These are phyloP conservation scores for Chaetodon trifasciatus DNA, from an alignment of 2,797 vertebrate species.

Conservation along the genomic window DNA sequence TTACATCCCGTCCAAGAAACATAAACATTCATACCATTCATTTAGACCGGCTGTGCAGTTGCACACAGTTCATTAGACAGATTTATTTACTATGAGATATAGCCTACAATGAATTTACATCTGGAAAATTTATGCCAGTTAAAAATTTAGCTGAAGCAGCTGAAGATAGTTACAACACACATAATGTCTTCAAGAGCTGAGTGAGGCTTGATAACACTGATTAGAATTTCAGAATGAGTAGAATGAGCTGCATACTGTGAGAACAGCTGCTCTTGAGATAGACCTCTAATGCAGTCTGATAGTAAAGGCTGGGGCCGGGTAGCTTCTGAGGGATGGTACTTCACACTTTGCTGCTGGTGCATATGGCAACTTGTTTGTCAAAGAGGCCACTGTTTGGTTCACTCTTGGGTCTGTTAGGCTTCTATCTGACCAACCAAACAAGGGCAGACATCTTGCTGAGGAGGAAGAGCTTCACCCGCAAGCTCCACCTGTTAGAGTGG, in stretches of 20 bases:
- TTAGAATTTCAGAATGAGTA: no score
- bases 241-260: not conserved
- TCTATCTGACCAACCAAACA: no score
- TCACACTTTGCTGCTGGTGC: not conserved
- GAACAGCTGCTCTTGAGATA: not conserved
- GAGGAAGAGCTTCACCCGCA: no score
- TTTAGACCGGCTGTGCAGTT: not conserved
- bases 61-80: not conserved
- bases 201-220: no score
- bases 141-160: not conserved
- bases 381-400: no score
- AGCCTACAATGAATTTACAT: not conserved
- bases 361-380: no score
- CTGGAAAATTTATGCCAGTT: not conserved
- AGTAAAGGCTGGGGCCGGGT: not conserved
- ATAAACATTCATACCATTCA: no score
- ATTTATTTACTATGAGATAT: not conserved
- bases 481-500: no score
- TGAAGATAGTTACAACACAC: not conserved
- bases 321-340: not conserved
- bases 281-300: not conserved
- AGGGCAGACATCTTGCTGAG: no score
- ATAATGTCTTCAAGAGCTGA: no score
- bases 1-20: no score
- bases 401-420: no score